phyloP scores from a whole-genome alignment of 2,113 vertebrate species.

The Todiramphus saurophagus region DNA sequence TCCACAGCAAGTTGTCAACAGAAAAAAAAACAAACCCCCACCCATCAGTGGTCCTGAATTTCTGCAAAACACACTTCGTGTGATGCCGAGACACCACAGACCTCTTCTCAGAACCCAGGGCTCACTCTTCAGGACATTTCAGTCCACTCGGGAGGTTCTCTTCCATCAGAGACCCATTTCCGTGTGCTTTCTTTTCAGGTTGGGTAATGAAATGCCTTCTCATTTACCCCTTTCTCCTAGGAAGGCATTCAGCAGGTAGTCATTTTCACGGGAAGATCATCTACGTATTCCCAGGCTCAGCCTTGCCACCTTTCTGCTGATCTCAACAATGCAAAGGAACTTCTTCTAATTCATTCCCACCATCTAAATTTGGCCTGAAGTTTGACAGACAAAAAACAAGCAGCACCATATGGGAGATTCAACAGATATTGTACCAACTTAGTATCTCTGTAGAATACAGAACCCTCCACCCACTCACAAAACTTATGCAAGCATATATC shows the following conservation, averaged over 20 bases:
- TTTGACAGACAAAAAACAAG: not conserved
- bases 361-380: not conserved
- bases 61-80: not conserved
- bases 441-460: not conserved
- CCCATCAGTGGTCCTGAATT: fast-evolving
- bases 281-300: not conserved
- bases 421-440: not conserved
- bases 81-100: not conserved
- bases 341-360: not conserved
- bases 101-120: not conserved
- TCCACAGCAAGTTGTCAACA: not conserved
- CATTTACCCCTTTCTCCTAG: not conserved
- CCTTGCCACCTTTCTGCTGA: not conserved
- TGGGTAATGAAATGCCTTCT: not conserved
- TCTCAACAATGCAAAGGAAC: not conserved
- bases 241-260: not conserved
- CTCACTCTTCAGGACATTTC: not conserved
- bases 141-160: not conserved
- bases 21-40: not conserved
- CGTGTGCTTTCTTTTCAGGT: not conserved
- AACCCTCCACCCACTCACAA: not conserved
- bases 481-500: not conserved
- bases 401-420: not conserved
- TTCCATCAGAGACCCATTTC: not conserved
- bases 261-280: not conserved